phyloP scores from a whole-genome alignment of 2,113 vertebrate species.

The Loxodonta africana region DNA sequence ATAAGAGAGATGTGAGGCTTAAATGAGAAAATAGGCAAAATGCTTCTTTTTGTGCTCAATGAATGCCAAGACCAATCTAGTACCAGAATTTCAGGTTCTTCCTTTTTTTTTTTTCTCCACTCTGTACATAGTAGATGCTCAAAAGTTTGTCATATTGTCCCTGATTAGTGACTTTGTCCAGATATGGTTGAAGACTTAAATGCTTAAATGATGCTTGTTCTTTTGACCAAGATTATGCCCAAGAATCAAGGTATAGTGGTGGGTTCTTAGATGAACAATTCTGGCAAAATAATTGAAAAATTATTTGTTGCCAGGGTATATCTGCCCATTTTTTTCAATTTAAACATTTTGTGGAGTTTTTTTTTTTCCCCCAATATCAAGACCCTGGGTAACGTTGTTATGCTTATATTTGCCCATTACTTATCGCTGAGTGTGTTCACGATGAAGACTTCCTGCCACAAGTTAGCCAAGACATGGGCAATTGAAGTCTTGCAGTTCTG shows the following conservation, averaged over 20 bases:
- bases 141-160: conserved; percentile 50
- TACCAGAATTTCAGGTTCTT: background rate
- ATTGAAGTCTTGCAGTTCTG: conserved; percentile 31
- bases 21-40: background rate
- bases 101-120: background rate
- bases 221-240: conserved; percentile 3
- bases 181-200: conserved; percentile 4
- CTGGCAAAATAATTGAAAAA: conserved; percentile 27
- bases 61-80: background rate
- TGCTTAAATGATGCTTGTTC: conserved; percentile 21
- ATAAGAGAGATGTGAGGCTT: conserved; percentile 26
- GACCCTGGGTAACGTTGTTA: background rate
- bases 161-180: conserved; percentile 21
- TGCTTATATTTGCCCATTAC: conserved; percentile 21
- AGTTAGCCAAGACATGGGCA: background rate
- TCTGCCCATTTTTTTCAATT: background rate
- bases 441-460: conserved; percentile 38
- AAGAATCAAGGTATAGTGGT: background rate
- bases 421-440: background rate
- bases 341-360: background rate
- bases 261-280: conserved; percentile 15
- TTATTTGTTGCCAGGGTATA: background rate
- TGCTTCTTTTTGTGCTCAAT: conserved; percentile 37
- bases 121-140: background rate
- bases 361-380: background rate